Base-by-base conservation (phyloP, 2,888 invertebrate genomes). In the Hirtodrosophila duncani region DNA sequence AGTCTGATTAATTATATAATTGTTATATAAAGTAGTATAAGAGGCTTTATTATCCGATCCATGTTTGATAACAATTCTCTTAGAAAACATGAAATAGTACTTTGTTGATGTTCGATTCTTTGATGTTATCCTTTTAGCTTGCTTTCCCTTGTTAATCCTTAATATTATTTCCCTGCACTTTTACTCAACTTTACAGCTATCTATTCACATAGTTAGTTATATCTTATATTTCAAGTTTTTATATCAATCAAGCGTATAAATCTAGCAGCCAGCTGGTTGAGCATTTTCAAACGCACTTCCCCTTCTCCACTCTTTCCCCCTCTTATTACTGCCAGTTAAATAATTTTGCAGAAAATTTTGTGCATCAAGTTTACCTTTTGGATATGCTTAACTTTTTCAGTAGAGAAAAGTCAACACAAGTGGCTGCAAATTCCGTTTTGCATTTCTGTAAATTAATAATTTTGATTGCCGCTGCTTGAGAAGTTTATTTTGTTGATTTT, bases 241-340 rank as follows among this genome's bases (percentile, higher is more conserved):
- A 67, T 67, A 74, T 79, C 81, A 75, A 81, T 81, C 61, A 61
- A 48, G 48, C 62, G 46, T 63, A 52, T 58, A 80, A 61, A 39
- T 60, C 45, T 37, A 60, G n/a, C n/a, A n/a, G 52, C 48, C 70
- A 69, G 55, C 38, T 69, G 67, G 50, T 53, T n/a, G n/a, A 67
- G 51, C 67, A 67, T 58, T 59, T 71, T 58, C 44, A 34, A 52
- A 38, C 46, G 62, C 71, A 48, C 6, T 7, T 1, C 6, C 31
- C n/a, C 3, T 30, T 9, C 9, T n/a, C 6, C 10, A 5, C 6
- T 3, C 10, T 10, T 6, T 1, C 29, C 8, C 8, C 3, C 6
- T 16, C 9, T 13, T 18, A 3, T 9, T 14, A n/a, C n/a, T 26
- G 14, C 26, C 33, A 38, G 27, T 42, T 57, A 46, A 33, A 41